Evolutionary conservation across 2,113 vertebrate species (phyloP), one percentile per base, ranked within the genome.

Genomic region (Machaerirhynchus nigripectus): DNA sequence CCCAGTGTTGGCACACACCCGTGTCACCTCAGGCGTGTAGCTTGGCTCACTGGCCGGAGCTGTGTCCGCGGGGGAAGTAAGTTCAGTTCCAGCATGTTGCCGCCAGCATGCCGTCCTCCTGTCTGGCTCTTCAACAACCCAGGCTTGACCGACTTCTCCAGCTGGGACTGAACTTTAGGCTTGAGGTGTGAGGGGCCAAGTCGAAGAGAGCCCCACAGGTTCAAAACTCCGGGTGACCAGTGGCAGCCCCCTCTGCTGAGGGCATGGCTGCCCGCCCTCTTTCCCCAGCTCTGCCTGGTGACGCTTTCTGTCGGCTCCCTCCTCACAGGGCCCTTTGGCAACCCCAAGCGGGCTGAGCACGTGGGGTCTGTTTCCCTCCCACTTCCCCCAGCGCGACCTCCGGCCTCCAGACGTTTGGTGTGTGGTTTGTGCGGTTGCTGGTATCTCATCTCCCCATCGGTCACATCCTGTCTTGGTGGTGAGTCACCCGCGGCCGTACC

Each of bases 371-470:
- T 67, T 91, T 86, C 79, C 91, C 49, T 70, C 28, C 33, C 1
- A 22, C 93, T 74, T 78, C 87, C 30, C 35, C 56, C 2, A 4
- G 59, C 2, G 0, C 4, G 85, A 91, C 95, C 96, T 94, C 65
- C 6, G 1, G 74, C 84, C 82, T 69, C 75, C 49, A 83, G 94
- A 81, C 91, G 89, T 96, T 96, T 84, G 61, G 81, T 52, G 80
- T 94, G 96, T 4, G 96, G 96, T 95, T 84, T 84, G 64, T 93
- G 94, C 1, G 96, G 95, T 95, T 0, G 64, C 83, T n/a, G 76
- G 15, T 96, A 94, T 97, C 95, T 97, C 76, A 37, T 64, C 93
- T 84, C 87, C 64, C 67, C 81, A 92, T 95, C 94, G 61, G 79
- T 94, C 89, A 47, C 93, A 84, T 96, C 92, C 84, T 92, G 92